phyloP scores from a whole-genome alignment of 2,797 vertebrate species.

The Mormyrus hasselquistii region DNA sequence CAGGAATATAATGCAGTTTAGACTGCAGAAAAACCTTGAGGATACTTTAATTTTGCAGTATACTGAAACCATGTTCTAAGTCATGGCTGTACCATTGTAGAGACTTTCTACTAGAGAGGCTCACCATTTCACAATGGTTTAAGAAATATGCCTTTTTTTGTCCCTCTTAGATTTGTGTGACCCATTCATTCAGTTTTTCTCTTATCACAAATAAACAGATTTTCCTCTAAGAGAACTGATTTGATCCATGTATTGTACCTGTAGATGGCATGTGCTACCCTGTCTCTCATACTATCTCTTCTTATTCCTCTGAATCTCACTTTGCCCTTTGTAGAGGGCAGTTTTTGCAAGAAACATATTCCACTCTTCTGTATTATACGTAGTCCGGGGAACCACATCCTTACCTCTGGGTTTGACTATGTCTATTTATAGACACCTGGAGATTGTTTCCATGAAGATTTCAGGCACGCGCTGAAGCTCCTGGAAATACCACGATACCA shows the following conservation, averaged over 20 bases:
- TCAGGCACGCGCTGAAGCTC: not conserved
- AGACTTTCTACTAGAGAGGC: not conserved
- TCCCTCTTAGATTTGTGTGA: not conserved
- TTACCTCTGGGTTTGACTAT: not conserved
- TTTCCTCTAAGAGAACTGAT: not conserved
- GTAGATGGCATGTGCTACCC: not conserved
- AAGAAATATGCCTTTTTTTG: not conserved
- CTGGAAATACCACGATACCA: not conserved
- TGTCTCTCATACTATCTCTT: not conserved
- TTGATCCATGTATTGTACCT: not conserved
- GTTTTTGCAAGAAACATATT: slow-evolving; percentile 15
- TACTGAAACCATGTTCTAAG: not conserved
- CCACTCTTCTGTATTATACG: slow-evolving; percentile 12
- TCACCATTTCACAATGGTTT: not conserved
- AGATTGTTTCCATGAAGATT: slow-evolving; percentile 9
- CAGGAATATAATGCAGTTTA: not conserved
- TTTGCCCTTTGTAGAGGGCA: slow-evolving; percentile 6
- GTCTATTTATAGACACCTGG: slow-evolving; percentile 10
- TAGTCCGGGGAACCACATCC: slow-evolving; percentile 1
- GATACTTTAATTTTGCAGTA: not conserved
- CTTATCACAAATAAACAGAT: not conserved
- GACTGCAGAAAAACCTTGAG: not conserved
- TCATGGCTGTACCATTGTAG: not conserved
- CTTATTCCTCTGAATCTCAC: not conserved
- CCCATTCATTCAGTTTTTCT: not conserved